Evolutionary conservation across 1,140 invertebrate genomes (phyloP), one percentile per base, ranked within the genome.

Genomic region (Druon quercuslanigerum): DNA sequence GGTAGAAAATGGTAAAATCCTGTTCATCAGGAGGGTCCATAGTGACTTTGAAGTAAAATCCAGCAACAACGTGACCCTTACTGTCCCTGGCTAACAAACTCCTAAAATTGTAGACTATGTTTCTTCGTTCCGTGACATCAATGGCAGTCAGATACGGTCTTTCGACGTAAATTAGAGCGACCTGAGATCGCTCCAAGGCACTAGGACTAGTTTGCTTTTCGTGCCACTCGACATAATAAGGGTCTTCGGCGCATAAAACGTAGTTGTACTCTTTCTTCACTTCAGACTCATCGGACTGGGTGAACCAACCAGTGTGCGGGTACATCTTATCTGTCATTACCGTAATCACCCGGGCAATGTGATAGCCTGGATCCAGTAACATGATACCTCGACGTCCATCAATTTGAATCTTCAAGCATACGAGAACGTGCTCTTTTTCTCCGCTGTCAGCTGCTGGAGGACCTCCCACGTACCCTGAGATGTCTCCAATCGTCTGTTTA

Each of bases 361-460:
- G 97, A 89, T 98, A 98, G 11, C 97, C 97, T 1, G 97, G 96
- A 91, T 98, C 97, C 17, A 97, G 93, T 4, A 98, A 92, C 87
- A 98, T 90, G 19, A 96, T 92, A 13, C 96, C 97, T 0, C 89
- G 87, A 51, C 97, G 93, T n/a, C 94, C 95, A 20, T 93, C 94
- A 51, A 98, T 93, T 73, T 92, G 86, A 71, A 98, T 93, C 82
- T 94, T 94, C 82, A 97, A 90, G 76, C 95, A 96, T 16, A 97
- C 94, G 87, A 98, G 92, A 33, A 97, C 96, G 87, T 98, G 97
- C 90, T 98, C 97, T 91, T 98, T 98, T 85, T 97, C 96, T 1
- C 95, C 93, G 57, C 92, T 93, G 54, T 94, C 93, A 56, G 92
- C 90, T 51, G 94, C 92, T 12, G 93, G 92, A 76, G 91, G 90